Evolutionary conservation across 2,113 vertebrate genomes (phyloP).

Genomic region (Zapornia atra): DNA sequence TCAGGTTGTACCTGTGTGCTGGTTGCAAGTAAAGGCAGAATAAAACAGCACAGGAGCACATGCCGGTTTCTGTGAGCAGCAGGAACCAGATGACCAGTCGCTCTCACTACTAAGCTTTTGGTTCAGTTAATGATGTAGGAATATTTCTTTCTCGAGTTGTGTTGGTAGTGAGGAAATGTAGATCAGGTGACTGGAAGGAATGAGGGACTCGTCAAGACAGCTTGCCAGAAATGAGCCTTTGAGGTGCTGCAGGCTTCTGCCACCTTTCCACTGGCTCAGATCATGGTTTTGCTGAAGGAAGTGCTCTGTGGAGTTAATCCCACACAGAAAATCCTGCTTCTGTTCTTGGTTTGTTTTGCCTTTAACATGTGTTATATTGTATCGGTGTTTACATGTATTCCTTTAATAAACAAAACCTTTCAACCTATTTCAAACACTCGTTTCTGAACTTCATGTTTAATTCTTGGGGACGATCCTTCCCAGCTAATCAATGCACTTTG

Average conservation of each 20-base stretch:
- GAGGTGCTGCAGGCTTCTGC: neutral
- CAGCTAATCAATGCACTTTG: neutral
- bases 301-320: neutral
- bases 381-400: constrained; percentile 42
- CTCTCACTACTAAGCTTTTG: neutral
- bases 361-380: neutral
- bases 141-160: neutral
- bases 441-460: neutral
- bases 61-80: neutral
- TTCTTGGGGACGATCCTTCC: neutral
- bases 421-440: neutral
- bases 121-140: neutral
- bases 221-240: neutral
- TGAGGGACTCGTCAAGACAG: neutral
- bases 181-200: neutral
- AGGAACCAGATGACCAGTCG: neutral
- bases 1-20: neutral
- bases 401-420: constrained; percentile 51
- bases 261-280: neutral
- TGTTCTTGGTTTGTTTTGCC: neutral
- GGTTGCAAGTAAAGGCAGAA: neutral
- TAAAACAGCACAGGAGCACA: neutral
- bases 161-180: neutral
- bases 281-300: neutral
- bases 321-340: neutral